Conservation (phyloP, 2,888 invertebrate genomes). For the Malachius bipustulatus region DNA sequence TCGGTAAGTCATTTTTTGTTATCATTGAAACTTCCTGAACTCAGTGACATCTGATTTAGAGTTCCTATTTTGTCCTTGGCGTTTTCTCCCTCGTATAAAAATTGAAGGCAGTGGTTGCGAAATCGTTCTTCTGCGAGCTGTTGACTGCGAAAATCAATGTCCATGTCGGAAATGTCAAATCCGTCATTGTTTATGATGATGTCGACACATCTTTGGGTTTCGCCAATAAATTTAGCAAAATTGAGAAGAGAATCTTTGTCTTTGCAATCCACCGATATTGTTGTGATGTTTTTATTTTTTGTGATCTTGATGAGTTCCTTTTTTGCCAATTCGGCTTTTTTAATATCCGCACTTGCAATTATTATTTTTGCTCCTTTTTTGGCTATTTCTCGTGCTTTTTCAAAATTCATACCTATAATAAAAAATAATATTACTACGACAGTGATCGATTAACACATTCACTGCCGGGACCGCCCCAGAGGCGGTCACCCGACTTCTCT, state of each 20-base stretch:
- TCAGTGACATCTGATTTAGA: slow-evolving; percentile 8
- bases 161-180: slow-evolving; percentile 11
- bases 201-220: slow-evolving; percentile 11
- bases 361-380: slow-evolving; percentile 12
- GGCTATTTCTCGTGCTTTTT: slow-evolving; percentile 13
- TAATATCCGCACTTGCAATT: slow-evolving; percentile 9
- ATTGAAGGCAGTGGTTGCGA: slow-evolving; percentile 11
- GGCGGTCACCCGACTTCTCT: no score
- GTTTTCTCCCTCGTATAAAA: slow-evolving; percentile 8
- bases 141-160: slow-evolving; percentile 13
- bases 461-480: no score
- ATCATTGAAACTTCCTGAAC: no score
- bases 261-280: slow-evolving; percentile 8
- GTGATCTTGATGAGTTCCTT: slow-evolving; percentile 11
- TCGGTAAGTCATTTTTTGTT: no score
- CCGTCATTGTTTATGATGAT: slow-evolving; percentile 15
- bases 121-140: slow-evolving; percentile 14
- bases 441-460: no score
- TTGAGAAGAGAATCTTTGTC: slow-evolving; percentile 9
- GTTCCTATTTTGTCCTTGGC: slow-evolving; percentile 8
- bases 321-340: slow-evolving; percentile 11
- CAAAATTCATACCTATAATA: slow-evolving; percentile 16
- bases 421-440: not conserved
- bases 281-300: slow-evolving; percentile 14
- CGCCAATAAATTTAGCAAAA: slow-evolving; percentile 11